Evolutionary conservation across 2,113 vertebrate genomes (phyloP).

Genomic region (Tychaedon coryphoeus): DNA sequence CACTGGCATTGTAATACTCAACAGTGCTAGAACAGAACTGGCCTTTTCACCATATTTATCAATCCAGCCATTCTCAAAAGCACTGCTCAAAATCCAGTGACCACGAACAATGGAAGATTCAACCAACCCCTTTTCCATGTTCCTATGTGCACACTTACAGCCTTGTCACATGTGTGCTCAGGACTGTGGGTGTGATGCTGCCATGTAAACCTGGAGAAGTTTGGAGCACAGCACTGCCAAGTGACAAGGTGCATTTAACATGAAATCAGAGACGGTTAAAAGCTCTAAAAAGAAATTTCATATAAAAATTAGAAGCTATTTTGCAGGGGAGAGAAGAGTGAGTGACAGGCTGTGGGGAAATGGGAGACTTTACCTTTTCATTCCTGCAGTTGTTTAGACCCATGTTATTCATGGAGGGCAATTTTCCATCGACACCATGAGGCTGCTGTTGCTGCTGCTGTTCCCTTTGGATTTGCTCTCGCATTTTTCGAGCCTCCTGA

Average conservation of each 20-base stretch:
- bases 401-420: slow-evolving; percentile 87
- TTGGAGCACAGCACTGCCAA: not conserved
- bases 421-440: slow-evolving; percentile 90
- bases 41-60: not conserved
- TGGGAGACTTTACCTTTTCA: slow-evolving; percentile 85
- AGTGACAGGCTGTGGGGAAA: not conserved
- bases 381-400: slow-evolving; percentile 93
- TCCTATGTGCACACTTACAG: not conserved
- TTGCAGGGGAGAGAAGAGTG: not conserved
- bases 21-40: not conserved
- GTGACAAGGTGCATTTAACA: not conserved
- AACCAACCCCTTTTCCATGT: not conserved
- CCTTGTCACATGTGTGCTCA: not conserved
- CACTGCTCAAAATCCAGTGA: not conserved
- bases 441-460: slow-evolving; percentile 87
- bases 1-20: not conserved
- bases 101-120: not conserved
- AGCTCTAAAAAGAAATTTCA: not conserved
- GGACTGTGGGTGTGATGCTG: not conserved
- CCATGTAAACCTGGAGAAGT: not conserved
- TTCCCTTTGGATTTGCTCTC: slow-evolving; percentile 92
- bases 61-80: not conserved
- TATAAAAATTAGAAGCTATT: not conserved
- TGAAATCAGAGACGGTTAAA: not conserved
- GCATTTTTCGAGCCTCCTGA: slow-evolving; percentile 98